Percentiles rank a stretch among this genome's conserved stretches.
Evolutionary conservation across 1,140 invertebrate genomes (phyloP).

Genomic region (Scaptomyza pallida): DNA sequence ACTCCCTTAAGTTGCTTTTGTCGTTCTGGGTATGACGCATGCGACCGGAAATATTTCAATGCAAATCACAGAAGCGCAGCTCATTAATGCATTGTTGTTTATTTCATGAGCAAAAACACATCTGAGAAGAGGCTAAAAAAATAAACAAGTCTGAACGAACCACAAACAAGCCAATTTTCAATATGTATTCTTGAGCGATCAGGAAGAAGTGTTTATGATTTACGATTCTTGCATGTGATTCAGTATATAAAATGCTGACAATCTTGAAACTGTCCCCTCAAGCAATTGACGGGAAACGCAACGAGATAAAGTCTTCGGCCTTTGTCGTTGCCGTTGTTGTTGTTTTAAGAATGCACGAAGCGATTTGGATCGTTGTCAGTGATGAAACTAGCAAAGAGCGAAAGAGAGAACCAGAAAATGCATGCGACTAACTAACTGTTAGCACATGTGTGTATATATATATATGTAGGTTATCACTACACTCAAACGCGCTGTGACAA

Average conservation of each 20-base stretch:
- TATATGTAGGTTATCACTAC: slow-evolving; percentile 71
- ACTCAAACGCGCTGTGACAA: slow-evolving; percentile 62
- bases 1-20: slow-evolving; percentile 13
- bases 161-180: background rate
- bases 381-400: slow-evolving; percentile 50
- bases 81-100: slow-evolving; percentile 38
- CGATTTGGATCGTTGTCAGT: slow-evolving; percentile 24
- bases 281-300: slow-evolving; percentile 39
- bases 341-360: slow-evolving; percentile 30
- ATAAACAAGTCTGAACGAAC: slow-evolving; percentile 27
- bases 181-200: background rate
- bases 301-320: slow-evolving; percentile 24
- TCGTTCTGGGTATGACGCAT: slow-evolving; percentile 35
- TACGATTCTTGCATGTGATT: slow-evolving; percentile 47
- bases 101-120: slow-evolving; percentile 20
- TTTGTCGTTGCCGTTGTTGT: background rate
- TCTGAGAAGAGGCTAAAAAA: slow-evolving; percentile 6
- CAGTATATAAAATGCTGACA: slow-evolving; percentile 25
- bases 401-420: slow-evolving; percentile 50
- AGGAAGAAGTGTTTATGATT: slow-evolving; percentile 45
- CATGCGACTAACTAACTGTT: slow-evolving; percentile 63
- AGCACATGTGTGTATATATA: slow-evolving; percentile 17
- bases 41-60: slow-evolving; percentile 52
- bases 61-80: slow-evolving; percentile 31
- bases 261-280: slow-evolving; percentile 6